Conservation (phyloP, 2,797 vertebrate species). For the Epinephelus malabaricus region DNA sequence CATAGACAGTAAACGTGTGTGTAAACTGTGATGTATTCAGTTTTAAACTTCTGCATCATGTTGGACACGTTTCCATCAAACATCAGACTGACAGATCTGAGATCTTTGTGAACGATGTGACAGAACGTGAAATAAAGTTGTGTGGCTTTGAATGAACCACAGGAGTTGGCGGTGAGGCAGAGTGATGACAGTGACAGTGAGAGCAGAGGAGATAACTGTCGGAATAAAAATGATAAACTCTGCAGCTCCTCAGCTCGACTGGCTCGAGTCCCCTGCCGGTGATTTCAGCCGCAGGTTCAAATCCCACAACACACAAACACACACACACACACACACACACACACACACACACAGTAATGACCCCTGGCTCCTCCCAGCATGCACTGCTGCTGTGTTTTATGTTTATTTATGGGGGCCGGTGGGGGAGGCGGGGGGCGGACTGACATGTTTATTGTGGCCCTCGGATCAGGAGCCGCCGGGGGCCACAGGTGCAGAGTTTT, state of each 20-base stretch:
- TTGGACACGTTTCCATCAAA: too few relatives aligned
- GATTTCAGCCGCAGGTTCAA: constrained; percentile 47
- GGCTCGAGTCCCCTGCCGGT: constrained; percentile 30
- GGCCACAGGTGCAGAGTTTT: constrained; percentile 85
- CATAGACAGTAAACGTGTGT: too few relatives aligned
- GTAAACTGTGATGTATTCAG: too few relatives aligned
- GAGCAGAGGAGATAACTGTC: constrained; percentile 50
- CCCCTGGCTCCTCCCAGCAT: constrained; percentile 65
- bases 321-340: constrained; percentile 29
- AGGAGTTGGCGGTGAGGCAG: background rate
- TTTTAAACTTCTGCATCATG: too few relatives aligned
- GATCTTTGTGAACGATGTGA: background rate
- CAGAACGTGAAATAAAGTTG: constrained; percentile 19
- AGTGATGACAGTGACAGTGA: background rate
- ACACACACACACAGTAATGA: constrained; percentile 49
- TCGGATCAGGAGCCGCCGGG: constrained; percentile 60
- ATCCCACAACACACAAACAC: constrained; percentile 31
- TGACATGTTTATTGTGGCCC: constrained; percentile 84
- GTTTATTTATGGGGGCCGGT: constrained; percentile 79
- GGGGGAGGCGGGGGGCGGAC: constrained; percentile 49
- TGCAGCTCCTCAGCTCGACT: constrained; percentile 24
- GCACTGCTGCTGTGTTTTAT: constrained; percentile 70
- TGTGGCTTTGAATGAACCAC: constrained; percentile 10
- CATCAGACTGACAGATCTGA: background rate
- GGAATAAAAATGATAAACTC: constrained; percentile 72